These are phyloP conservation scores for Pangasianodon hypophthalmus DNA, from an alignment of 2,113 vertebrate species.

Conservation along the genomic window DNA sequence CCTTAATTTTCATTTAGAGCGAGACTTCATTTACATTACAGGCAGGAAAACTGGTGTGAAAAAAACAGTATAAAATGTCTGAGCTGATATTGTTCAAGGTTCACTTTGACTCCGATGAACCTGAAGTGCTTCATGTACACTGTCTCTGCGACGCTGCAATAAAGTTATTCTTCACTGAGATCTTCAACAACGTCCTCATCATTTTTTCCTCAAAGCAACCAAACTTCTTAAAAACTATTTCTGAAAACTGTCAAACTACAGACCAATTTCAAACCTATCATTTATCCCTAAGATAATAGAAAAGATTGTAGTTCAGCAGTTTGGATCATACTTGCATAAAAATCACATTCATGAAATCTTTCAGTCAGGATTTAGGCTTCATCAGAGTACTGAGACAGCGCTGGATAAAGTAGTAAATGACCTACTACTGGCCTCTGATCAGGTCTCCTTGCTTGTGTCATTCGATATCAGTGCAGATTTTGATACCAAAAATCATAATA, in stretches of 20 bases:
- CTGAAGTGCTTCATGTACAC: no score
- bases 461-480: background rate
- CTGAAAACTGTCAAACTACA: background rate
- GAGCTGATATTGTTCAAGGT: no score
- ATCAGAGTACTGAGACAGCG: background rate
- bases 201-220: background rate
- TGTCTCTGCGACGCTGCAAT: no score
- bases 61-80: no score
- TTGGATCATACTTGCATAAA: background rate
- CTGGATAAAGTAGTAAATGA: background rate
- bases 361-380: background rate
- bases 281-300: background rate
- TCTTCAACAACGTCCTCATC: no score
- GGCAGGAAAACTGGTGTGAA: no score
- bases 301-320: background rate
- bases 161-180: no score
- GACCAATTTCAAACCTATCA: background rate
- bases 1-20: no score
- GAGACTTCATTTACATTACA: no score
- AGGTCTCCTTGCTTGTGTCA: background rate
- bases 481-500: background rate
- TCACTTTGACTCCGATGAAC: no score
- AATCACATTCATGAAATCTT: background rate
- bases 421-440: background rate
- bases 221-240: background rate